Conservation (phyloP, 2,113 vertebrate species). For the Choloepus hoffmanni region DNA sequence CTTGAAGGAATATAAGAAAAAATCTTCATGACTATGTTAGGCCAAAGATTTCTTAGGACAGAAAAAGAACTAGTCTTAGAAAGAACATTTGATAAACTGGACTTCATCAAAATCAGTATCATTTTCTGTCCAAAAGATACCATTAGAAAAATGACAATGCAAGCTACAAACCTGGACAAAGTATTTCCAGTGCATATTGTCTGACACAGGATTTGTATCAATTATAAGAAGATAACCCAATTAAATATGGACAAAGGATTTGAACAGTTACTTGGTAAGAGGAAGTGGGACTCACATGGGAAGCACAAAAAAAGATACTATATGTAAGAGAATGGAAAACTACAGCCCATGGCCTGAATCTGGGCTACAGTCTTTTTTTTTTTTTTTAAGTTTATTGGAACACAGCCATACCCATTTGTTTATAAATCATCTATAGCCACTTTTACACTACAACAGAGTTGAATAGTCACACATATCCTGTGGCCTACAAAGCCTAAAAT, state of each 20-base stretch:
- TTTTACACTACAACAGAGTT: background rate
- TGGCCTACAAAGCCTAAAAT: constrained; percentile 15
- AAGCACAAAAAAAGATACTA: background rate
- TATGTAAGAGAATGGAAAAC: background rate
- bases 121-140: constrained; percentile 12
- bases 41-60: background rate
- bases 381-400: constrained; percentile 15
- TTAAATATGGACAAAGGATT: constrained; percentile 7
- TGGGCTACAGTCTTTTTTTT: background rate
- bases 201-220: background rate
- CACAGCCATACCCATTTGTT: background rate
- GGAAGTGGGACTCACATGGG: background rate
- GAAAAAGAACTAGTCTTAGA: background rate
- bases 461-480: constrained; percentile 45
- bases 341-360: background rate
- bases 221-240: background rate
- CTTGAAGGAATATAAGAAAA: background rate
- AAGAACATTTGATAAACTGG: background rate
- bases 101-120: constrained; percentile 22
- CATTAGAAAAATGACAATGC: background rate
- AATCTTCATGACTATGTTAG: constrained; percentile 18
- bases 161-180: background rate
- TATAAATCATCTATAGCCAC: background rate
- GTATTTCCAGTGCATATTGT: background rate
- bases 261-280: constrained; percentile 1